Evolutionary conservation across 2,888 invertebrate genomes (phyloP).

Genomic region (Philonicus albiceps): DNA sequence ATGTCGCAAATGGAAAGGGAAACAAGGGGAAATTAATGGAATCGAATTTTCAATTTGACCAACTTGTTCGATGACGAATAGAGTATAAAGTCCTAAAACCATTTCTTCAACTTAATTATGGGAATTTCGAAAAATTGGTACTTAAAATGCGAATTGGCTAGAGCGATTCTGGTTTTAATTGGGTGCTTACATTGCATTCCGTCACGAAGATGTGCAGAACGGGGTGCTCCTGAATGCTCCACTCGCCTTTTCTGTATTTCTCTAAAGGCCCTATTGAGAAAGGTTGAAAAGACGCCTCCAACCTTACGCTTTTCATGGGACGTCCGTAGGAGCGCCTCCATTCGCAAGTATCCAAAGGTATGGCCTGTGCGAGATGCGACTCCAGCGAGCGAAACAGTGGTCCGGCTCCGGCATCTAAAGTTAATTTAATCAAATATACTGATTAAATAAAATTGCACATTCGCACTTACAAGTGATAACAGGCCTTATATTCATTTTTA

Average conservation of each 20-base stretch:
- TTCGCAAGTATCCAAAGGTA: conserved; percentile 88
- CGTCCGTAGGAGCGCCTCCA: conserved; percentile 92
- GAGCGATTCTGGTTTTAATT: background rate
- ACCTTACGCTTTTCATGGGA: conserved; percentile 81
- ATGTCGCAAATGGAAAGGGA: too few species aligned
- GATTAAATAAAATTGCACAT: background rate
- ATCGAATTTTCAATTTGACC: too few species aligned
- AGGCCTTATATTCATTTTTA: conserved; percentile 47
- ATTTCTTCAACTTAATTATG: too few species aligned
- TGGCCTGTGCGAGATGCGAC: conserved; percentile 76
- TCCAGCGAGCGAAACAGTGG: conserved; percentile 85
- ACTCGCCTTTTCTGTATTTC: conserved; percentile 73
- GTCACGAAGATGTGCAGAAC: conserved; percentile 95
- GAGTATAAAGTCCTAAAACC: too few species aligned
- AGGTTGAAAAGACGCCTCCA: conserved; percentile 82
- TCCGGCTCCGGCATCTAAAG: conserved; percentile 83
- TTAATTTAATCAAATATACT: background rate
- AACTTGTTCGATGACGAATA: too few species aligned
- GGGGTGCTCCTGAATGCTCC: conserved; percentile 85
- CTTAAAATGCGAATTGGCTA: too few species aligned
- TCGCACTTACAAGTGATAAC: conserved; percentile 47
- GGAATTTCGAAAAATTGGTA: too few species aligned
- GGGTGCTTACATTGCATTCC: conserved; percentile 81
- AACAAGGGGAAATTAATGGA: too few species aligned
- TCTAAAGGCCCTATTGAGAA: conserved; percentile 76